Percentiles rank a stretch among this genome's conserved stretches.
Conservation (phyloP, 2,888 invertebrate species). For the Sinhomidia bicolor region DNA sequence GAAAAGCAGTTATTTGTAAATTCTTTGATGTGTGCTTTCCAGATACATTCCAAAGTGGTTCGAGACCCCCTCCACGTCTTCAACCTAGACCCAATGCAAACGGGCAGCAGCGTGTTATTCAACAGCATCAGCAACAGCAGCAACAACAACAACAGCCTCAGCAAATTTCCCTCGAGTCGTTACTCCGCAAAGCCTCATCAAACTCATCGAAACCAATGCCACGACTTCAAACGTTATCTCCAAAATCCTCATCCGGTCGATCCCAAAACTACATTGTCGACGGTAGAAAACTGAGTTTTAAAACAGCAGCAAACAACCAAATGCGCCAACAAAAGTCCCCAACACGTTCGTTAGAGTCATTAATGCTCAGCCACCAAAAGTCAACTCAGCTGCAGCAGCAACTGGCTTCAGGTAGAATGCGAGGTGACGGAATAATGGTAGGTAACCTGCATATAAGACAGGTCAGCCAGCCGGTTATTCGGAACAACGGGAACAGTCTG, state of each 20-base stretch:
- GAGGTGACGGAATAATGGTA: constrained; percentile 38
- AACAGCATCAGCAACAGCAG: background rate
- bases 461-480: constrained; percentile 16
- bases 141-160: constrained; percentile 25
- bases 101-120: background rate
- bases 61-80: constrained; percentile 55
- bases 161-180: constrained; percentile 52
- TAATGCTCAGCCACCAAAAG: constrained; percentile 58
- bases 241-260: background rate
- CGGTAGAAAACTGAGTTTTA: constrained; percentile 59
- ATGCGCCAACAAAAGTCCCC: constrained; percentile 22
- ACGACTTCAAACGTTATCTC: constrained; percentile 43
- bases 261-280: constrained; percentile 37
- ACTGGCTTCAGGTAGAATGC: constrained; percentile 24
- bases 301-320: constrained; percentile 12
- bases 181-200: constrained; percentile 39
- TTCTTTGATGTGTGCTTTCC: too few species aligned
- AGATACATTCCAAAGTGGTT: constrained; percentile 8
- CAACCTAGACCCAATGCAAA: constrained; percentile 55
- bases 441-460: constrained; percentile 62
- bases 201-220: constrained; percentile 58
- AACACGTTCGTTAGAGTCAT: constrained; percentile 42
- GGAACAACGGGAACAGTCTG: constrained; percentile 4
- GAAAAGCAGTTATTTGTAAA: too few species aligned
- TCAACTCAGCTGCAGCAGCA: constrained; percentile 52